These are phyloP conservation scores for Capreolus pygargus DNA, from an alignment of 2,113 vertebrate genomes.

Conservation along the genomic window DNA sequence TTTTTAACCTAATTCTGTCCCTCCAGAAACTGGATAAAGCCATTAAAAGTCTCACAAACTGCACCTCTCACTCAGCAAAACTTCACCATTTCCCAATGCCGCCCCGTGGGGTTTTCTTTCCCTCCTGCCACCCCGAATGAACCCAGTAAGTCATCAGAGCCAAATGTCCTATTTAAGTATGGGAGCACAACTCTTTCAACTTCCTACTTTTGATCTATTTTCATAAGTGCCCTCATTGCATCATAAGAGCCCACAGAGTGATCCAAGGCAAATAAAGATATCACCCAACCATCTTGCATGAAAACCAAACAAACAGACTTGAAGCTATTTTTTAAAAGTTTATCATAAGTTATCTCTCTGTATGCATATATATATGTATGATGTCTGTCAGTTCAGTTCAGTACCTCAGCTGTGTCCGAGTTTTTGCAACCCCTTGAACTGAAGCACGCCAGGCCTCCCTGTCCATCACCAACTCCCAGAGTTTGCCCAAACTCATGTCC, in stretches of 20 bases:
- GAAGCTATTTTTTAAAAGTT: not conserved
- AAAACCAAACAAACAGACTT: not conserved
- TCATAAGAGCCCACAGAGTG: not conserved
- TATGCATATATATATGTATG: rapidly evolving
- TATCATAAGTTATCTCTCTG: not conserved
- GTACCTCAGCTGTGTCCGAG: rapidly evolving
- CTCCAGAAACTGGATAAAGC: not conserved
- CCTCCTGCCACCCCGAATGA: not conserved
- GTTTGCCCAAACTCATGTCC: not conserved
- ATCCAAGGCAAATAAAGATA: not conserved
- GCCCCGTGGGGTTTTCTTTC: not conserved
- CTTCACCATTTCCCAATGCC: not conserved
- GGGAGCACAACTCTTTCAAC: not conserved
- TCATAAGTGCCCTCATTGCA: not conserved
- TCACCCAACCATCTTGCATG: no score
- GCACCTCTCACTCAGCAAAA: not conserved
- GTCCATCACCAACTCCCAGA: not conserved
- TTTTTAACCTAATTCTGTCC: not conserved
- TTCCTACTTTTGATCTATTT: not conserved
- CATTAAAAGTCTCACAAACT: not conserved
- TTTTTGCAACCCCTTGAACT: not conserved
- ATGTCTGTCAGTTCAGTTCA: not conserved
- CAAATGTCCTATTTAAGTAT: not conserved
- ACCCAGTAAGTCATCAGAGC: not conserved
- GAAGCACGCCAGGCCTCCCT: not conserved